Conservation (phyloP, 2,888 invertebrate genomes). For the Scaptomyza caliginosa region DNA sequence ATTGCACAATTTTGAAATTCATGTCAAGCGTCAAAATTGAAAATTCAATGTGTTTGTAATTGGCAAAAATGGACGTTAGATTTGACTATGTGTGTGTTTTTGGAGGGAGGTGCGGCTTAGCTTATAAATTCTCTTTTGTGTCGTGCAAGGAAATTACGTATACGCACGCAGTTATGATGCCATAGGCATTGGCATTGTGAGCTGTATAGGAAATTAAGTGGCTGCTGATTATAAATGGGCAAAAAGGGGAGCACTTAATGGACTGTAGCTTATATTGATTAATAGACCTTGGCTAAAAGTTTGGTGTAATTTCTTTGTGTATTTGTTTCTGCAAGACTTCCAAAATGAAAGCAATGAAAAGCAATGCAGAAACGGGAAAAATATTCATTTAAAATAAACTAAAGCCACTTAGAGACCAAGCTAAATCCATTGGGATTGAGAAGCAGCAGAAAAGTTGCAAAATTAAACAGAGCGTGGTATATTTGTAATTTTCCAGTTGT, state of each 20-base stretch:
- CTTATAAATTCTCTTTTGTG: constrained; percentile 51
- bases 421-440: constrained; percentile 1
- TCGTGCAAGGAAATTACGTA: constrained; percentile 61
- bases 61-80: constrained; percentile 41
- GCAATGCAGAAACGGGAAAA: not conserved
- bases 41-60: constrained; percentile 51
- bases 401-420: not conserved
- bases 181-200: constrained; percentile 8
- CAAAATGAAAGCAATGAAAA: constrained; percentile 2
- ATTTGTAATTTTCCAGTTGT: constrained; percentile 18
- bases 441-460: not conserved
- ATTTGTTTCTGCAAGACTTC: not conserved
- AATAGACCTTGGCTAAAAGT: constrained; percentile 18
- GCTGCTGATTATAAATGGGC: constrained; percentile 21
- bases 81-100: constrained; percentile 3
- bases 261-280: constrained; percentile 36
- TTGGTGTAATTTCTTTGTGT: not conserved
- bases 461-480: constrained; percentile 14
- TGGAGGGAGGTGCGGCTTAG: not conserved
- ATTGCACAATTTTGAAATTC: constrained; percentile 8
- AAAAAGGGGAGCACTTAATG: constrained; percentile 17
- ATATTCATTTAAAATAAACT: constrained; percentile 11
- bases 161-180: constrained; percentile 50
- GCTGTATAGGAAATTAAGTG: constrained; percentile 65
- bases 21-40: constrained; percentile 38